Evolutionary conservation across 1,140 invertebrate genomes (phyloP), one percentile per base, ranked within the genome.

Genomic region (Drosophila pachea): DNA sequence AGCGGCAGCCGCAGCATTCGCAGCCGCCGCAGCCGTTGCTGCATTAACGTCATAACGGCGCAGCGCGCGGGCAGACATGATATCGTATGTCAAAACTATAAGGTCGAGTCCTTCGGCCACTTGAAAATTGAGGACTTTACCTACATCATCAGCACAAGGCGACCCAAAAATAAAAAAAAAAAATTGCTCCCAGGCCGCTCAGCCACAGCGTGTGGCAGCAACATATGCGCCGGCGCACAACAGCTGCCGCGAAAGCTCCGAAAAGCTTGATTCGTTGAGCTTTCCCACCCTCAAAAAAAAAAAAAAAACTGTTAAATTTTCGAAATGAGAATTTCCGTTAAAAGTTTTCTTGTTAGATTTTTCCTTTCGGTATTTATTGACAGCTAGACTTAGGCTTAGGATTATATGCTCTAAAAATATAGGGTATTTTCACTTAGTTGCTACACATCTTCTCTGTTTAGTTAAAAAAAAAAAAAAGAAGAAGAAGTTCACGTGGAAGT

Each of bases 61-160:
- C n/a, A 12, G 11, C 11, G 11, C 6, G 40, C 12, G 11, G 12
- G 40, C 12, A n/a, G 71, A 81, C 68, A 69, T 73, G 61, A 69
- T 69, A 61, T 64, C 54, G 74, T 72, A 75, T 77, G 79, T 79
- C 69, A 83, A 76, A 83, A 79, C 76, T 86, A 63, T 81, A 86
- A 84, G 81, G 81, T 86, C 81, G 81, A 86, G 81, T 81, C 81
- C 81, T 84, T 84, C 78, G 58, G 45, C 61, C 50, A 69, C 61
- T 78, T 78, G 72, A 47, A 67, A 78, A 75, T 78, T 83, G 75
- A 83, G 78, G 78, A 75, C 78, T 78, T 82, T 83, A 70, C 75
- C 78, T 78, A 83, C 78, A 82, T 82, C 78, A 82, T 74, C 78
- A 52, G 29, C 38, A 53, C 49, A 62, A 55, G 54, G 58, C 62